Percentiles rank a stretch among this genome's conserved stretches.
Conservation (phyloP, 2,797 vertebrate genomes). For the Danio albolineatus region DNA sequence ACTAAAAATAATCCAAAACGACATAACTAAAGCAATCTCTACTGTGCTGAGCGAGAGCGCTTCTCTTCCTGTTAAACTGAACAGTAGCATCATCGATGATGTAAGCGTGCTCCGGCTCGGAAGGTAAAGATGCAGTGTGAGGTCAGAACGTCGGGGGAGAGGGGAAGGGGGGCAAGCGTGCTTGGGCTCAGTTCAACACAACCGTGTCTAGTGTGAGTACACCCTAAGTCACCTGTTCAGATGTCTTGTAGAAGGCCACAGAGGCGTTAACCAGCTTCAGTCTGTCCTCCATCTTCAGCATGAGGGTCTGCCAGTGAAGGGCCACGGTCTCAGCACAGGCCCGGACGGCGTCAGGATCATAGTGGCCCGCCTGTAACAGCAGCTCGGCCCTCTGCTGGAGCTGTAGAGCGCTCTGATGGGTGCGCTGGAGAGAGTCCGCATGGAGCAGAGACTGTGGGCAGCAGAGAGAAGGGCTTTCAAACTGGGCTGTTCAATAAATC, state of each 20-base stretch:
- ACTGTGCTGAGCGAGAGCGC: too few relatives aligned
- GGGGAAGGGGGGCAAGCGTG: too few relatives aligned
- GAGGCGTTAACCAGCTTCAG: constrained; percentile 97
- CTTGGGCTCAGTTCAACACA: too few relatives aligned
- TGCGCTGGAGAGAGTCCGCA: constrained; percentile 97
- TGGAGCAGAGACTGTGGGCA: constrained; percentile 90
- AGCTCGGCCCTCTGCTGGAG: constrained; percentile 98
- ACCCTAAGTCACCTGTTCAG: constrained; percentile 93
- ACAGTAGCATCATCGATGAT: too few relatives aligned
- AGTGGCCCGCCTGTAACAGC: constrained; percentile 92
- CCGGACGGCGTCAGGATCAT: constrained; percentile 92
- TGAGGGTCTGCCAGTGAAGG: constrained; percentile 96
- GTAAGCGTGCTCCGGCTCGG: too few relatives aligned
- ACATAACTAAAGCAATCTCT: too few relatives aligned
- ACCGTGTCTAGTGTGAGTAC: too few relatives aligned
- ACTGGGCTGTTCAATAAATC: too few relatives aligned
- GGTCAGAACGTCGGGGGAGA: too few relatives aligned
- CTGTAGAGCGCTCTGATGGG: constrained; percentile 96
- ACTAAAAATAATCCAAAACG: too few relatives aligned
- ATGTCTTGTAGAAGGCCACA: constrained; percentile 97
- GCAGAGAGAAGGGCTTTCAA: background rate
- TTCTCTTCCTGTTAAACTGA: too few relatives aligned
- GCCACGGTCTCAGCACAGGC: constrained; percentile 96
- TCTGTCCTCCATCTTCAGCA: constrained; percentile 97
- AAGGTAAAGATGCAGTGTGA: too few relatives aligned